These are phyloP conservation scores for Synaphobranchus kaupii DNA, from an alignment of 2,797 vertebrate genomes.

Conservation along the genomic window DNA sequence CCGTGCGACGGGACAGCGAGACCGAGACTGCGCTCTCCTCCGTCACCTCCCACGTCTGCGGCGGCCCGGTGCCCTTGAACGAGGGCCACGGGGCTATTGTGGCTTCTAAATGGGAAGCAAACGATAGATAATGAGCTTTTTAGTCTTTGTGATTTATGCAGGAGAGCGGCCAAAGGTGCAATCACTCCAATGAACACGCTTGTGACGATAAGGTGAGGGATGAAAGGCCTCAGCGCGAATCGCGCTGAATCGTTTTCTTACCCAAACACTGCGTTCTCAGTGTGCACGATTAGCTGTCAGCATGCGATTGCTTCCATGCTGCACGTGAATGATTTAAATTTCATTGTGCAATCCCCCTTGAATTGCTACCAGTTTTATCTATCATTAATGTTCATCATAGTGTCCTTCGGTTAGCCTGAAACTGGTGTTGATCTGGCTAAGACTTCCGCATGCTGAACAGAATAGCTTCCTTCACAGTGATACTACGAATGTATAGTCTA, in stretches of 20 bases:
- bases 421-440: background rate
- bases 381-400: background rate
- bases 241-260: background rate
- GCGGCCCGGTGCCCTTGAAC: background rate
- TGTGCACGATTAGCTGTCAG: background rate
- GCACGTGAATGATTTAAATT: background rate
- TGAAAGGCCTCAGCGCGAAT: background rate
- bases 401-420: background rate
- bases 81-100: background rate
- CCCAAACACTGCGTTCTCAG: background rate
- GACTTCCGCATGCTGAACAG: background rate
- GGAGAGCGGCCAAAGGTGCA: background rate
- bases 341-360: background rate
- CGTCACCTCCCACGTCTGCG: background rate
- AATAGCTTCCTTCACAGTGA: background rate
- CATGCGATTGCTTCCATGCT: background rate
- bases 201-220: background rate
- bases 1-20: background rate
- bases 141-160: constrained; percentile 11
- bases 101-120: background rate
- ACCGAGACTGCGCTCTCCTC: background rate
- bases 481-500: background rate
- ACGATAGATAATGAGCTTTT: background rate
- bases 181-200: background rate
- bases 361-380: background rate